Conservation (phyloP, 2,888 invertebrate species). For the Petrolisthes manimaculis region DNA sequence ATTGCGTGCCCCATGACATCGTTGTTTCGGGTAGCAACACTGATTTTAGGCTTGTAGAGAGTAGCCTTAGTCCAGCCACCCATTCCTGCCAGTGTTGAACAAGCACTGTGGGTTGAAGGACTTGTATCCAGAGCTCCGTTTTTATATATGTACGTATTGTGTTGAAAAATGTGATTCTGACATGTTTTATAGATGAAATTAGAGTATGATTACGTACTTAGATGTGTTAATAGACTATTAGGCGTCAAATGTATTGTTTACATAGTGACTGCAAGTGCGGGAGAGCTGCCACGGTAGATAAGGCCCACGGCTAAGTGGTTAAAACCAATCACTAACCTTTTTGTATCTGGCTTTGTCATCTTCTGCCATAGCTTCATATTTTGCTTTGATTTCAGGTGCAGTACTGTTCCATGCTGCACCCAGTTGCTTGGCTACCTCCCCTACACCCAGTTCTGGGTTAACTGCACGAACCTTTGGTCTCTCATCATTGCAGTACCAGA, state of each 20-base stretch:
- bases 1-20: no score
- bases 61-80: no score
- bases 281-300: no score
- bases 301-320: background rate
- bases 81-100: no score
- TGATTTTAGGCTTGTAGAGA: no score
- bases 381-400: conserved; percentile 84
- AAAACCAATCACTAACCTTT: conserved; percentile 77
- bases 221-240: no score
- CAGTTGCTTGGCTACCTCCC: conserved; percentile 96
- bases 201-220: no score
- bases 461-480: conserved; percentile 92
- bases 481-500: conserved; percentile 99
- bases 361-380: conserved; percentile 93
- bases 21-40: no score
- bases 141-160: no score
- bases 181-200: background rate
- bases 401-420: conserved; percentile 95
- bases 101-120: no score
- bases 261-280: no score
- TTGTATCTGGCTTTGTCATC: conserved; percentile 97
- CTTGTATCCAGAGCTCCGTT: no score
- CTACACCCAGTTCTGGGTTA: conserved; percentile 95
- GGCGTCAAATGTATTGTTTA: background rate
- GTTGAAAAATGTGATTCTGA: background rate